phyloP scores from a whole-genome alignment of 2,888 invertebrate species.

The Machimus rusticus region DNA sequence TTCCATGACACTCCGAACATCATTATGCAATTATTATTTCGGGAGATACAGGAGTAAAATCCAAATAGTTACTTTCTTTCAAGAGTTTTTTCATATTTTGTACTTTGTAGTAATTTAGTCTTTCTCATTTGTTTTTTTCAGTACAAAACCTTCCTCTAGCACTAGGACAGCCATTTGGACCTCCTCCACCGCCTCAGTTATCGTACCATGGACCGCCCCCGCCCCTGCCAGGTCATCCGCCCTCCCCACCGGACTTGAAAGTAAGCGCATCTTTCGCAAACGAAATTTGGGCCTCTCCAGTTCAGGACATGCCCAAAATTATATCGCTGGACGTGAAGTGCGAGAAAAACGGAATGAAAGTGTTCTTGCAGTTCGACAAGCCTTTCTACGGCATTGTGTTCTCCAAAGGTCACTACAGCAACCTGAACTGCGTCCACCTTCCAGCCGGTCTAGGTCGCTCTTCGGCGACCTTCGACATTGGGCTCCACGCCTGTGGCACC shows the following conservation, averaged over 20 bases:
- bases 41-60: no score
- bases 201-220: slow-evolving; percentile 78
- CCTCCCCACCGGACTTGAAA: slow-evolving; percentile 57
- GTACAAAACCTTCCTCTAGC: slow-evolving; percentile 62
- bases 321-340: slow-evolving; percentile 92
- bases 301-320: slow-evolving; percentile 92
- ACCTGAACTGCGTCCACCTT: slow-evolving; percentile 89
- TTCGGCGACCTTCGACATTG: slow-evolving; percentile 89
- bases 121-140: neutral
- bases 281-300: slow-evolving; percentile 86
- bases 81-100: neutral
- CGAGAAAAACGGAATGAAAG: slow-evolving; percentile 93
- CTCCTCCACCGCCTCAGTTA: slow-evolving; percentile 67
- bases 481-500: slow-evolving; percentile 90
- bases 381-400: slow-evolving; percentile 96
- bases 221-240: slow-evolving; percentile 62
- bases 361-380: slow-evolving; percentile 91
- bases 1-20: no score
- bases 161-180: slow-evolving; percentile 65
- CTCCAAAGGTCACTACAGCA: slow-evolving; percentile 93
- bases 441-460: slow-evolving; percentile 87
- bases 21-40: no score
- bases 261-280: slow-evolving; percentile 64
- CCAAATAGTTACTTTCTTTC: no score
- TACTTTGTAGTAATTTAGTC: neutral